phyloP scores from a whole-genome alignment of 1,140 invertebrate species.

The Drosophila takahashii region DNA sequence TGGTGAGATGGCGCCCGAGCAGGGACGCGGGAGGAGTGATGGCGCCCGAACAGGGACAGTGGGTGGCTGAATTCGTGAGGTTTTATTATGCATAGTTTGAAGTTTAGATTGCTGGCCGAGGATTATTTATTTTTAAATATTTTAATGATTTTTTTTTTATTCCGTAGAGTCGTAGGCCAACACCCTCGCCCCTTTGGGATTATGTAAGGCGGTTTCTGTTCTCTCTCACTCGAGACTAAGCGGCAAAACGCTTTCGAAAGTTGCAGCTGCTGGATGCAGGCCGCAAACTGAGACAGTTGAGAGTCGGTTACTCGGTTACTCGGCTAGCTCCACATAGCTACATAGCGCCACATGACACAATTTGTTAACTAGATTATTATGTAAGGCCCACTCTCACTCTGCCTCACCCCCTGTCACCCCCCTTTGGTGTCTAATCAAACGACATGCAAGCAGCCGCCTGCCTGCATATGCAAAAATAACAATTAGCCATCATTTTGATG shows the following conservation, averaged over 20 bases:
- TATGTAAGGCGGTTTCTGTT: slow-evolving; percentile 69
- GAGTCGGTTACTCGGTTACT: slow-evolving; percentile 48
- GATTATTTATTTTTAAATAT: slow-evolving; percentile 78
- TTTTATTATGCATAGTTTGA: slow-evolving; percentile 13
- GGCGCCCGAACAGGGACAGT: slow-evolving; percentile 9
- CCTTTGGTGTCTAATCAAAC: slow-evolving; percentile 61
- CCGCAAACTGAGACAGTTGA: slow-evolving; percentile 36
- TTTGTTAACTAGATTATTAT: slow-evolving; percentile 82
- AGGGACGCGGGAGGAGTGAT: too few relatives aligned
- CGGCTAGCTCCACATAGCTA: slow-evolving; percentile 54
- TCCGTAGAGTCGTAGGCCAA: slow-evolving; percentile 47
- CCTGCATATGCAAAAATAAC: slow-evolving; percentile 73
- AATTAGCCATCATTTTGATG: slow-evolving; percentile 78
- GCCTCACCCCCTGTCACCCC: slow-evolving; percentile 1
- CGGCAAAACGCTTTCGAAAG: slow-evolving; percentile 71
- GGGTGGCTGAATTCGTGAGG: slow-evolving; percentile 63
- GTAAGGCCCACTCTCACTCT: slow-evolving; percentile 52
- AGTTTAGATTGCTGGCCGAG: slow-evolving; percentile 53
- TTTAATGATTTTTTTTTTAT: slow-evolving; percentile 74
- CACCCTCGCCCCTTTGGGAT: slow-evolving; percentile 61
- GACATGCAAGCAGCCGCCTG: slow-evolving; percentile 50
- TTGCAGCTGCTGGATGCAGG: slow-evolving; percentile 49
- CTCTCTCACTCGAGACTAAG: slow-evolving; percentile 18
- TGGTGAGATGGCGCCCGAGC: background rate
- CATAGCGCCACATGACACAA: slow-evolving; percentile 71